These are phyloP conservation scores for Crocuta crocuta DNA, from an alignment of 2,113 vertebrate genomes.

Conservation along the genomic window DNA sequence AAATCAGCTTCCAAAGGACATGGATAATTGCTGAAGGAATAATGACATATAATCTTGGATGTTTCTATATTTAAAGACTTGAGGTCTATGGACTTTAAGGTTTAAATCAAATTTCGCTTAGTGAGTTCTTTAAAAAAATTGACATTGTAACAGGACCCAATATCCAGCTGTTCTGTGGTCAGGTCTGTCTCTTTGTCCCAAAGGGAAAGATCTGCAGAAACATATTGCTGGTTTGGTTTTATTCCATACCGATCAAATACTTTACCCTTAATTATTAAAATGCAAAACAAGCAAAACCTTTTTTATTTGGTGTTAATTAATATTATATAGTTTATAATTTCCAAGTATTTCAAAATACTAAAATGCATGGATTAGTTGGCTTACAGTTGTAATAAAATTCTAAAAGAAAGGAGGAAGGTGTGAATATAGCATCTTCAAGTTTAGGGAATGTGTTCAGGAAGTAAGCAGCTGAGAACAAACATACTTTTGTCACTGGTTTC, in stretches of 20 bases:
- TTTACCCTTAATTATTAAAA: slow-evolving; percentile 71
- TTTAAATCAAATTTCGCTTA: slow-evolving; percentile 65
- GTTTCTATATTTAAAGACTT: slow-evolving; percentile 54
- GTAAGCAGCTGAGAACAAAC: neutral
- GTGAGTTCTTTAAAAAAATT: slow-evolving; percentile 74
- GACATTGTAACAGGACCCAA: slow-evolving; percentile 77
- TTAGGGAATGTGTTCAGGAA: neutral
- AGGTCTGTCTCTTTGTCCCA: slow-evolving; percentile 51
- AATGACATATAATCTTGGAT: slow-evolving; percentile 68
- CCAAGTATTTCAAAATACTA: slow-evolving; percentile 26
- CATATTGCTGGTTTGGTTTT: slow-evolving; percentile 45
- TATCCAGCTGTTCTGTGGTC: slow-evolving; percentile 81
- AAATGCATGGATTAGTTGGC: neutral
- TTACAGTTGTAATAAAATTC: neutral
- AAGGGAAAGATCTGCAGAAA: slow-evolving; percentile 64
- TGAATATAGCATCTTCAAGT: neutral
- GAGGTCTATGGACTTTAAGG: slow-evolving; percentile 75
- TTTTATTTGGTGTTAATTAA: slow-evolving; percentile 23
- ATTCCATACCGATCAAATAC: slow-evolving; percentile 54
- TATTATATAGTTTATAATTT: neutral
- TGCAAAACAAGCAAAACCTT: slow-evolving; percentile 69
- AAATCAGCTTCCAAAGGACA: slow-evolving; percentile 57
- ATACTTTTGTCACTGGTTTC: neutral
- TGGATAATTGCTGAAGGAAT: neutral
- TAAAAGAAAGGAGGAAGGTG: neutral